Conservation (phyloP, 2,888 invertebrate species). For the Noctua janthina region DNA sequence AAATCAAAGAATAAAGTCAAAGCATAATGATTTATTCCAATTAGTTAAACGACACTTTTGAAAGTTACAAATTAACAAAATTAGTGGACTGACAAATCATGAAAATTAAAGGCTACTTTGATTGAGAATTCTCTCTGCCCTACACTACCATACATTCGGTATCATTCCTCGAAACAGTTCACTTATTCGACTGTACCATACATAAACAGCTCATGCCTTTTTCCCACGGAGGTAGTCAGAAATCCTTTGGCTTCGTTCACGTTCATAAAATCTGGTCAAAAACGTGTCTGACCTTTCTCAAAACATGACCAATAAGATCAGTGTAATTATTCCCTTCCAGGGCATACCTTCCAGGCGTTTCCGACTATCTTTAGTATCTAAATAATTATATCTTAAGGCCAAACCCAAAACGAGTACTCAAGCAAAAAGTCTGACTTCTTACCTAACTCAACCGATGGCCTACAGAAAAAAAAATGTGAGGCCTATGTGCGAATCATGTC, state of each 20-base stretch:
- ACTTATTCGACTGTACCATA: neutral
- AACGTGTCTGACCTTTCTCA: neutral
- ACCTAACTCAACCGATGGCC: constrained; percentile 23
- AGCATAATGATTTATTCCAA: neutral
- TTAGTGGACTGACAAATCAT: neutral
- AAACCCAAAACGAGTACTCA: neutral
- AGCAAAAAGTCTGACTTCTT: constrained; percentile 45
- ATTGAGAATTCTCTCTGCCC: neutral
- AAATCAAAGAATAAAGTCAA: neutral
- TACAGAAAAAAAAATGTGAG: constrained; percentile 44
- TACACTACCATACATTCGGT: neutral
- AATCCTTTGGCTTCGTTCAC: neutral
- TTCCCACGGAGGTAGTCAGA: neutral
- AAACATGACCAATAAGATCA: neutral
- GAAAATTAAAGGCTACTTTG: neutral
- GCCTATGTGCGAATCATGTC: constrained; percentile 68
- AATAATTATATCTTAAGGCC: neutral
- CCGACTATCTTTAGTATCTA: neutral
- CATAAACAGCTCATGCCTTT: neutral
- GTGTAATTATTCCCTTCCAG: neutral
- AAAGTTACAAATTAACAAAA: neutral
- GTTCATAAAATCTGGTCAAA: neutral
- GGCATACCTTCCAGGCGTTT: neutral
- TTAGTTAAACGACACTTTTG: neutral
- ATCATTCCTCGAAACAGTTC: neutral